Conservation (phyloP, 2,888 invertebrate species). For the Drosophila gaucha region DNA sequence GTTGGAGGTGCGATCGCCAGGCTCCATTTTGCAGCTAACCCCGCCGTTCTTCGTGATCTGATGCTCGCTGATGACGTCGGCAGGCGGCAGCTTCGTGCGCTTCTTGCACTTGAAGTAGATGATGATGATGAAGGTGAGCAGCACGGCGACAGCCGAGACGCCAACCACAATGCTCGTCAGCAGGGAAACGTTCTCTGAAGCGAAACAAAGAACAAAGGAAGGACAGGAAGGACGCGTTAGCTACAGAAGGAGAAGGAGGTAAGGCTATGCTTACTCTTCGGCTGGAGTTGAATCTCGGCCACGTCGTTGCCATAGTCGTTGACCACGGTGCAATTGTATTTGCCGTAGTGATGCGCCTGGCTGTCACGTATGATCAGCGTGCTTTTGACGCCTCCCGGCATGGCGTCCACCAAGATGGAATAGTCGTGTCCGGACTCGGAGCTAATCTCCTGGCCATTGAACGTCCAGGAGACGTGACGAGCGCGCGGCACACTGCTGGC, state of each 20-base stretch:
- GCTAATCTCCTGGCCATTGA: constrained; percentile 93
- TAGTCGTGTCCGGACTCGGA: constrained; percentile 89
- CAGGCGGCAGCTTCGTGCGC: constrained; percentile 83
- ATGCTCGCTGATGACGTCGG: constrained; percentile 85
- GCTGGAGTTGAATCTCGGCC: constrained; percentile 92
- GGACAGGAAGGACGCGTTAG: background rate
- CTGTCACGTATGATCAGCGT: constrained; percentile 95
- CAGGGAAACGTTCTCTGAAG: constrained; percentile 90
- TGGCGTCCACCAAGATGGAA: constrained; percentile 90
- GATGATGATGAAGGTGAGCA: constrained; percentile 90
- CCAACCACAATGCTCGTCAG: constrained; percentile 93
- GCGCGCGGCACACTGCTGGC: constrained; percentile 96
- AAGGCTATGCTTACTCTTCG: constrained; percentile 91
- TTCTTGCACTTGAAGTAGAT: constrained; percentile 89
- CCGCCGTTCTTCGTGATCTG: constrained; percentile 85
- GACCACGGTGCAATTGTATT: constrained; percentile 96
- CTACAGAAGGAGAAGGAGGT: background rate
- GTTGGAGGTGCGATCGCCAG: constrained; percentile 94
- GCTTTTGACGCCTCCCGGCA: constrained; percentile 93
- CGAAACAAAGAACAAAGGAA: background rate
- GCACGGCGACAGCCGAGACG: constrained; percentile 92
- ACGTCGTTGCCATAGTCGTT: constrained; percentile 95
- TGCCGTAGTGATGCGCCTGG: constrained; percentile 94
- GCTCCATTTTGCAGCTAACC: constrained; percentile 85
- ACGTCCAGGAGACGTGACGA: constrained; percentile 94